Conservation (phyloP, 1,140 invertebrate genomes). For the Drosophila trapezifrons region DNA sequence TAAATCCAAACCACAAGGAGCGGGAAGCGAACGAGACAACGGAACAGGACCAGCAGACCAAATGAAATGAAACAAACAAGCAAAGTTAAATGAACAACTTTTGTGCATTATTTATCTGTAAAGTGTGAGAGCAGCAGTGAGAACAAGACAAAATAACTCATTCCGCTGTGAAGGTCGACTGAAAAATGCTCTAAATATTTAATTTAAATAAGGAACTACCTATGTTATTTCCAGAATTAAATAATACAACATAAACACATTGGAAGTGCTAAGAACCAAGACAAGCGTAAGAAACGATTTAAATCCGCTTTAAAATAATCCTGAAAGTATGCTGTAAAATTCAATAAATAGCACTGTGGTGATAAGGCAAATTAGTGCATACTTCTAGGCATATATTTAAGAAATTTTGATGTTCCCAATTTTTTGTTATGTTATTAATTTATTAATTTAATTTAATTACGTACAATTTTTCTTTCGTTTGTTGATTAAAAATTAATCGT, state of each 20-base stretch:
- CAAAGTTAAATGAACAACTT: conserved; percentile 83
- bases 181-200: conserved; percentile 12
- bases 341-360: neutral
- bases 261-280: no score
- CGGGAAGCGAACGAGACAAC: conserved; percentile 42
- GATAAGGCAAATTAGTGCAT: no score
- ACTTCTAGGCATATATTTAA: no score
- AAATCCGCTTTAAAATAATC: no score
- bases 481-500: no score
- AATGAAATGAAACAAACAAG: conserved; percentile 76
- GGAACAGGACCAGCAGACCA: conserved; percentile 47
- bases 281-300: neutral
- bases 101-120: conserved; percentile 80
- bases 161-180: neutral
- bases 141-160: conserved; percentile 15
- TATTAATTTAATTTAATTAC: no score
- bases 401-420: no score
- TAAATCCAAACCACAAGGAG: conserved; percentile 32
- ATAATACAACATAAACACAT: neutral
- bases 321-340: neutral
- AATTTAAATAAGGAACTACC: neutral
- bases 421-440: no score
- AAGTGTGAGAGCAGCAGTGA: conserved; percentile 53
- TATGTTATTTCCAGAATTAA: neutral
- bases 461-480: no score